These are phyloP conservation scores for Pectinophora gossypiella DNA, from an alignment of 1,140 invertebrate species.

Conservation along the genomic window DNA sequence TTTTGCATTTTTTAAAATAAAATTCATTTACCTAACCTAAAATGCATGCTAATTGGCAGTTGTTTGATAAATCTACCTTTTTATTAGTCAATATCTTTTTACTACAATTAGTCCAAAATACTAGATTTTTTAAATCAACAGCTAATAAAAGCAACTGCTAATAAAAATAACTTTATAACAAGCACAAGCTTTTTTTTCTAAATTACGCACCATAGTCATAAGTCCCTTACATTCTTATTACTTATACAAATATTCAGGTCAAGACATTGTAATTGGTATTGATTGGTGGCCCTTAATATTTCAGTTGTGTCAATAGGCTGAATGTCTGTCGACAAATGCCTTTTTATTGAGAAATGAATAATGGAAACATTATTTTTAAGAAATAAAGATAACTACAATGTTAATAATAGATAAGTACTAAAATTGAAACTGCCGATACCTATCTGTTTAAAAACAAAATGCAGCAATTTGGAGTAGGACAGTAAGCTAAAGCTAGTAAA, in stretches of 20 bases:
- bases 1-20: no score
- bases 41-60: no score
- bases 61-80: no score
- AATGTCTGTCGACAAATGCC: neutral
- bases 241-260: conserved; percentile 26
- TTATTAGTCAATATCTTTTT: no score
- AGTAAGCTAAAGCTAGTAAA: no score
- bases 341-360: neutral
- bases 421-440: neutral
- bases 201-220: conserved; percentile 10
- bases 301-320: neutral
- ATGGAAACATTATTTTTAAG: neutral
- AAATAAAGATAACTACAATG: neutral
- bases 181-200: conserved; percentile 11
- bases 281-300: conserved; percentile 16
- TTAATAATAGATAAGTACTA: neutral
- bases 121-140: no score
- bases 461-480: no score
- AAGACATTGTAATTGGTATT: conserved; percentile 18
- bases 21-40: no score
- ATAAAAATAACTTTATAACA: no score
- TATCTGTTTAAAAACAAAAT: neutral
- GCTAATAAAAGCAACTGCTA: no score
- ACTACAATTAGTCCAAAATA: no score
- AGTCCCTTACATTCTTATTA: conserved; percentile 9